Evolutionary conservation across 1,140 invertebrate species (phyloP), one percentile per base, ranked within the genome.

Genomic region (Arctopsyche grandis): DNA sequence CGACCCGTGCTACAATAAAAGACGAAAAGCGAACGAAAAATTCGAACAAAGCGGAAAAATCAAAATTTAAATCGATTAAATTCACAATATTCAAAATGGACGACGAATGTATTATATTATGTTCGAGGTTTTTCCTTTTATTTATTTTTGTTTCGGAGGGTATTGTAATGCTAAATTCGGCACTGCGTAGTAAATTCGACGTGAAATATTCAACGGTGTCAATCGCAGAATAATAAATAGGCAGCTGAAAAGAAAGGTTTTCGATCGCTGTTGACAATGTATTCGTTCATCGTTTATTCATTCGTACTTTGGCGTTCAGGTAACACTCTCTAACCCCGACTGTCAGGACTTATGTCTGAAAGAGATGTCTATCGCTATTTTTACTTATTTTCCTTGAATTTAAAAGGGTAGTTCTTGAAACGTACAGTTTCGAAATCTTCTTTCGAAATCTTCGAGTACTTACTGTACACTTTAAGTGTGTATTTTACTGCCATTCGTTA

Each of bases 271-370:
- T 21, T 60, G 56, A 29, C 22, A 75, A 69, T 71, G 69, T 74
- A 60, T 63, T 74, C 78, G 44, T 63, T 79, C 78, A 79, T 79
- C 75, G 78, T 60, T 79, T 79, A 79, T 79, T 79, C 78, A 79
- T 79, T 75, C 78, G 21, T 60, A 24, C 21, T 38, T 38, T 7
- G 29, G 1, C 24, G 71, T 63, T 69, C 44, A 66, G 44, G 71
- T 75, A 79, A 75, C 48, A 24, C 21, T 69, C 43, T 69, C 69
- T 74, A 43, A 73, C 78, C 70, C 63, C 69, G 44, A 24, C 78
- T 79, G 78, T 79, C 78, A 56, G 19, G 66, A 52, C 44, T 79
- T 79, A 73, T 73, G 60, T 73, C 29, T 1, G 52, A 21, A 56
- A 21, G 52, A 56, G 52, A 56, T 16, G 19, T n/a, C 52, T 56